A percentile compares a stretch with the other conserved stretches of the same genome.
phyloP scores from a whole-genome alignment of 2,888 invertebrate species.

The Tenthredo amoena region DNA sequence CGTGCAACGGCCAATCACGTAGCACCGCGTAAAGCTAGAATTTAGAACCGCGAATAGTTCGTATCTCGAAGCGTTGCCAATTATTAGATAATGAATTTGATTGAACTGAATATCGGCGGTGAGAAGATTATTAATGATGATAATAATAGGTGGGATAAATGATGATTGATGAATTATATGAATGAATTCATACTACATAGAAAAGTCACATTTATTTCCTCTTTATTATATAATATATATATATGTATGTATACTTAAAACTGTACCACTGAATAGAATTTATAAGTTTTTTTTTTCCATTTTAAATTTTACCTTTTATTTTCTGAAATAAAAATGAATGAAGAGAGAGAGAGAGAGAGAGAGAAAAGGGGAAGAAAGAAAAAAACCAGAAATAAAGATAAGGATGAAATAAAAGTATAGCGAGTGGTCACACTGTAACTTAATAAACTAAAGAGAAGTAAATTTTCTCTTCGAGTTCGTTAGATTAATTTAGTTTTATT shows the following conservation, averaged over 20 bases:
- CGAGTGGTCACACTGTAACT: conserved; percentile 32
- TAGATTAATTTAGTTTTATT: conserved; percentile 47
- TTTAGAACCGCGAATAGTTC: background rate
- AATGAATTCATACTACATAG: conserved; percentile 59
- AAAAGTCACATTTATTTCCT: conserved; percentile 67
- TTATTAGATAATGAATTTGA: conserved; percentile 14
- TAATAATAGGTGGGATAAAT: background rate
- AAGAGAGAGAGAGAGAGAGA: conserved; percentile 62
- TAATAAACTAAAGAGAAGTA: conserved; percentile 10
- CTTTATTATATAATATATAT: conserved; percentile 68
- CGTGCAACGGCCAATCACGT: conserved; percentile 50
- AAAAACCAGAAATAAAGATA: background rate
- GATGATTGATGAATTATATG: conserved; percentile 15
- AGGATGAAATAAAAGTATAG: background rate
- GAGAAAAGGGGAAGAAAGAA: conserved; percentile 61
- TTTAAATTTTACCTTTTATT: background rate
- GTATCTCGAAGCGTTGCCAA: background rate
- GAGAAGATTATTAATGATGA: background rate
- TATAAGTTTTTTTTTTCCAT: conserved; percentile 57
- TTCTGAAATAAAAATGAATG: conserved; percentile 60
- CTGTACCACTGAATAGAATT: conserved; percentile 69
- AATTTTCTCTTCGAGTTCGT: conserved; percentile 29
- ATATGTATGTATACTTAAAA: conserved; percentile 65
- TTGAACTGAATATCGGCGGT: background rate
- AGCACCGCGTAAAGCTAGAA: conserved; percentile 56